Evolutionary conservation across 1,140 invertebrate genomes (phyloP).

Genomic region (Calosoma granatense): DNA sequence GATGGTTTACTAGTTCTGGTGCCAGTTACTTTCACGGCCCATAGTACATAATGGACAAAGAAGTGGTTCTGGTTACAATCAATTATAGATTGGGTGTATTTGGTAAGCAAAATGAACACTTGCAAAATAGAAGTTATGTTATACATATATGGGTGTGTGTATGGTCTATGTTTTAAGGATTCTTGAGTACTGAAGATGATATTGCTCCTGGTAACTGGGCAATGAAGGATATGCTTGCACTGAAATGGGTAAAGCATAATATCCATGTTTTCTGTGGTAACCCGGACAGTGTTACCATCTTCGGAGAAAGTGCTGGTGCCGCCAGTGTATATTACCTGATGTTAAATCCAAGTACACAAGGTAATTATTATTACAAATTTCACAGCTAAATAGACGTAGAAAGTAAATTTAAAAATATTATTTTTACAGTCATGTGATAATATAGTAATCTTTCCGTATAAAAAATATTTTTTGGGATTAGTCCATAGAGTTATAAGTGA

Average conservation of each 20-base stretch:
- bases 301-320: constrained; percentile 43
- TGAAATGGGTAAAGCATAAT: constrained; percentile 47
- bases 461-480: constrained; percentile 33
- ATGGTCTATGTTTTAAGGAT: too few species aligned
- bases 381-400: too few species aligned
- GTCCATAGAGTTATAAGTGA: constrained; percentile 45
- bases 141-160: too few species aligned
- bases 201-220: constrained; percentile 47
- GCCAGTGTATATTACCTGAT: constrained; percentile 29
- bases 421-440: too few species aligned
- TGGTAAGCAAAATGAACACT: too few species aligned
- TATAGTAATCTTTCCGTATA: too few species aligned
- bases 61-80: constrained; percentile 52
- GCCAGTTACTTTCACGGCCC: constrained; percentile 39
- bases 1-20: constrained; percentile 40
- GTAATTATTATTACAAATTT: constrained; percentile 9
- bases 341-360: constrained; percentile 26
- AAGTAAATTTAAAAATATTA: too few species aligned
- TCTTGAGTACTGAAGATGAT: constrained; percentile 29
- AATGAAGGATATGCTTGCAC: constrained; percentile 47
- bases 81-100: constrained; percentile 52
- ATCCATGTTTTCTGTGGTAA: constrained; percentile 42
- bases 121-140: constrained; percentile 30
- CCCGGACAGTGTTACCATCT: constrained; percentile 33
- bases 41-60: constrained; percentile 49